Conservation (phyloP, 2,797 vertebrate species). For the Scyliorhinus canicula region DNA sequence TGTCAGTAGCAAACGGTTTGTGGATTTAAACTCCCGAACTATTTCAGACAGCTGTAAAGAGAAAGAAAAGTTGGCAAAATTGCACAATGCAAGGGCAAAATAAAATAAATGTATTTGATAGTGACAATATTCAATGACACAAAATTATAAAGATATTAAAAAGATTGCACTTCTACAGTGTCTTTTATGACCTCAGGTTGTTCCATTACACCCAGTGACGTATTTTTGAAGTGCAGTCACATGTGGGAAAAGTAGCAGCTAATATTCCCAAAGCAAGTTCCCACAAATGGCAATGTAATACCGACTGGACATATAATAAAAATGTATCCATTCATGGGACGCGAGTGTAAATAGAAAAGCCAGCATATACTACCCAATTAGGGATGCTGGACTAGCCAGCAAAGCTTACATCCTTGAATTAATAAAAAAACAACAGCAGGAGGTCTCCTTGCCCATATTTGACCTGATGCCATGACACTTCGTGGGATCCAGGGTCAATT, state of each 20-base stretch:
- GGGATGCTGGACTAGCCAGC: too few species aligned
- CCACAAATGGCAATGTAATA: neutral
- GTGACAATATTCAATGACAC: neutral
- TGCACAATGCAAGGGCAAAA: neutral
- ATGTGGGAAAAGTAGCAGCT: neutral
- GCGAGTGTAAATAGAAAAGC: too few species aligned
- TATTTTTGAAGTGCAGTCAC: neutral
- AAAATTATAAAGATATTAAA: neutral
- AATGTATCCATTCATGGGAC: too few species aligned
- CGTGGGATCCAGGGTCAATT: too few species aligned
- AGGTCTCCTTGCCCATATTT: too few species aligned
- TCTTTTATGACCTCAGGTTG: neutral
- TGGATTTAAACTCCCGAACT: conserved; percentile 80
- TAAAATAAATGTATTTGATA: neutral
- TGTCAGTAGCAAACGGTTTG: conserved; percentile 75
- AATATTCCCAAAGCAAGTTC: neutral
- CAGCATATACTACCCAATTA: too few species aligned
- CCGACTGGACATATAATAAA: neutral
- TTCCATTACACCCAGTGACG: neutral
- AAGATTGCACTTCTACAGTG: neutral
- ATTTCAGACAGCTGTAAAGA: conserved; percentile 74
- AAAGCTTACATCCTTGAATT: too few species aligned
- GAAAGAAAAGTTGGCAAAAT: neutral
- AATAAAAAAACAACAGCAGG: too few species aligned
- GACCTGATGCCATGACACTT: too few species aligned